Evolutionary conservation across 2,113 vertebrate genomes (phyloP).

Genomic region (Neodon shergylaensis): DNA sequence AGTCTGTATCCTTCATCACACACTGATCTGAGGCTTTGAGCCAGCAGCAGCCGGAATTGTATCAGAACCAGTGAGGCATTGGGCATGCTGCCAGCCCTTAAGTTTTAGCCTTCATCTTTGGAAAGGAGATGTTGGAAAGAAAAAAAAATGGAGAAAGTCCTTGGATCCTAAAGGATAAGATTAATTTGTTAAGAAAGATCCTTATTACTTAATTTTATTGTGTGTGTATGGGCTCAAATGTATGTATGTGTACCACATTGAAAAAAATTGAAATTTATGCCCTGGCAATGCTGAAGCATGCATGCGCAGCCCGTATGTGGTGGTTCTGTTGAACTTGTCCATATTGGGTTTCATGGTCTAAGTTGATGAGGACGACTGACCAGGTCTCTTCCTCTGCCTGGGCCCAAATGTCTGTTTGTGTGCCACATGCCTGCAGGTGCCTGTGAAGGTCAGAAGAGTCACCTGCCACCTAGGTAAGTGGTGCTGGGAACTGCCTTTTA

Average conservation of each 20-base stretch:
- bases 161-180: background rate
- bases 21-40: background rate
- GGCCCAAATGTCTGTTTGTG: no score
- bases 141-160: background rate
- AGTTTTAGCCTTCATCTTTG: slow-evolving; percentile 8
- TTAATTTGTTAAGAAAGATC: background rate
- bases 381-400: no score
- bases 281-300: no score
- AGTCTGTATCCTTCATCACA: background rate
- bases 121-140: background rate
- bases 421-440: background rate
- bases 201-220: background rate
- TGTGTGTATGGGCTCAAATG: background rate
- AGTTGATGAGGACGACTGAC: no score
- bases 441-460: background rate
- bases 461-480: background rate
- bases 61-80: background rate
- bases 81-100: background rate
- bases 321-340: no score
- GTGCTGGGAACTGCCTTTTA: background rate
- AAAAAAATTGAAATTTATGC: no score
- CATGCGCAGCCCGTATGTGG: no score
- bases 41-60: background rate
- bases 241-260: no score
- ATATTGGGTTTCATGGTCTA: no score